These are phyloP conservation scores for Hyles euphorbiae DNA, from an alignment of 1,140 invertebrate species.

Conservation along the genomic window DNA sequence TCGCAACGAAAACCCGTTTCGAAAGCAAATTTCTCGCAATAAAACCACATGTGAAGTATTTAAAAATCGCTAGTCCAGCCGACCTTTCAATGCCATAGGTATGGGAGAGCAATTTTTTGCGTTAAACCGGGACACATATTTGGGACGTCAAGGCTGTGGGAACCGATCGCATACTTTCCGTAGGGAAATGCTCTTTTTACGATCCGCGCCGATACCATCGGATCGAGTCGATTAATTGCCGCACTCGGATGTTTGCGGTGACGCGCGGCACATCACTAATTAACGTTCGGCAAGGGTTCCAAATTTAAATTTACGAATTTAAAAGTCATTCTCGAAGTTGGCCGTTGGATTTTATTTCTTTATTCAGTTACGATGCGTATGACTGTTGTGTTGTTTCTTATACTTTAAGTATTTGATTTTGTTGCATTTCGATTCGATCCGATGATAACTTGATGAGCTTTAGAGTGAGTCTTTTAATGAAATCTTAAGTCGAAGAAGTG, in stretches of 20 bases:
- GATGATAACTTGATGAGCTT: no score
- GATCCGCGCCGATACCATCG: conserved; percentile 44
- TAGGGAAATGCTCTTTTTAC: conserved; percentile 50
- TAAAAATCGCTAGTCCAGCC: conserved; percentile 9
- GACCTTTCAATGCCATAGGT: conserved; percentile 31
- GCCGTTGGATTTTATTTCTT: not conserved
- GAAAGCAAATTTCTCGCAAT: no score
- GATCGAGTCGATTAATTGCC: conserved; percentile 51
- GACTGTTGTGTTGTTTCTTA: no score
- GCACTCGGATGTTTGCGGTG: conserved; percentile 38
- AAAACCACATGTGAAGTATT: no score
- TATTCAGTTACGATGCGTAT: no score
- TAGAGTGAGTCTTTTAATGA: no score
- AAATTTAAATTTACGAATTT: conserved; percentile 20
- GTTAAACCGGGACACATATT: conserved; percentile 46
- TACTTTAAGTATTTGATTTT: no score
- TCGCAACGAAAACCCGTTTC: no score
- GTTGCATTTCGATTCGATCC: no score
- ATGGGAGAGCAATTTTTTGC: conserved; percentile 66
- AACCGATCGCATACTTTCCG: conserved; percentile 54
- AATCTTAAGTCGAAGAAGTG: no score
- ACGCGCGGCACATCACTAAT: conserved; percentile 22
- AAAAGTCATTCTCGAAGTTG: conserved; percentile 14
- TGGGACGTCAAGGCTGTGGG: conserved; percentile 54
- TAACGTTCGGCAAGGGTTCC: conserved; percentile 16